phyloP scores from a whole-genome alignment of 2,888 invertebrate species.

The Fissipunctia ypsillon region DNA sequence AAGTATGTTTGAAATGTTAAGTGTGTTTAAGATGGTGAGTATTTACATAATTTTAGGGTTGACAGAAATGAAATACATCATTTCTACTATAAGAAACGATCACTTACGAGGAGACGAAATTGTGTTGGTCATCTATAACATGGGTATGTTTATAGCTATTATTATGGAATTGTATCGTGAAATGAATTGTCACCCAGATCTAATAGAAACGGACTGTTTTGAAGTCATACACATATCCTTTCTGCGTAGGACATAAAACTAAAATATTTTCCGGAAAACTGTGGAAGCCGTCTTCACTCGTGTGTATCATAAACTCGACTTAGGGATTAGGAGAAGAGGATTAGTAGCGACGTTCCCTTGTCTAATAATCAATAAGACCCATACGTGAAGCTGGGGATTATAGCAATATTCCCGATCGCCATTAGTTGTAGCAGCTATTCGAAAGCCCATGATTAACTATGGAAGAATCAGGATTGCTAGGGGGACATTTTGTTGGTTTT shows the following conservation, averaged over 20 bases:
- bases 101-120: neutral
- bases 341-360: neutral
- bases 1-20: conserved; percentile 43
- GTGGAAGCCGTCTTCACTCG: neutral
- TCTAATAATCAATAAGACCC: conserved; percentile 9
- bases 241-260: too few relatives aligned
- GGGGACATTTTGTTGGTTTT: neutral
- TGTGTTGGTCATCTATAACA: neutral
- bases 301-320: neutral
- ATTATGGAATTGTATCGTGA: too few relatives aligned
- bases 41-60: neutral
- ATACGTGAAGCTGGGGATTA: conserved; percentile 1
- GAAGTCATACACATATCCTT: too few relatives aligned
- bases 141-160: neutral
- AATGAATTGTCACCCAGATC: neutral
- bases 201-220: neutral
- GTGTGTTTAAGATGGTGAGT: conserved; percentile 21
- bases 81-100: neutral
- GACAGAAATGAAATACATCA: neutral
- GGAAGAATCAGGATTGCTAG: neutral
- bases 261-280: neutral
- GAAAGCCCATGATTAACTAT: neutral
- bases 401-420: neutral
- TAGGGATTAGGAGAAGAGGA: neutral
- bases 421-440: neutral